Evolutionary conservation across 2,113 vertebrate genomes (phyloP), one percentile per base, ranked within the genome.

Genomic region (Peucedramus taeniatus): DNA sequence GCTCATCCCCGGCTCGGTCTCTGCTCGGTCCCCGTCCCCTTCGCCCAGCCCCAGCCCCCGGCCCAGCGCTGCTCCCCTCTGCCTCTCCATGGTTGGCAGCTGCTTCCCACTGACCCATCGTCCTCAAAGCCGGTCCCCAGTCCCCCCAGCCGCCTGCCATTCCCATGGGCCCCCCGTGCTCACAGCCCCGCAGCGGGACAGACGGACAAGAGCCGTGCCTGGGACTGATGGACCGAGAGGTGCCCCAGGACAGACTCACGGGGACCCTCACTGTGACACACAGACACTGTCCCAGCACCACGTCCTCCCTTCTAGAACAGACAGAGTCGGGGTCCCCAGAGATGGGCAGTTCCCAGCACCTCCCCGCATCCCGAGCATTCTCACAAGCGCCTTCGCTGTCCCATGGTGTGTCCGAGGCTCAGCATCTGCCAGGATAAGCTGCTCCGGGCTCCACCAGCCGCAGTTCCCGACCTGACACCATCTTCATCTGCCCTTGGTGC

Each of bases 351-450:
- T 31, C 12, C n/a, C 33, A 1, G 19, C 16, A 4, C 23, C 11
- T 22, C 33, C 15, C 45, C 8, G 47, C 18, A 1, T 5, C 37
- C 11, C 3, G 64, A 24, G 50, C 49, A 14, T 1, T 57, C 69
- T 77, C 59, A 7, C 10, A 7, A 1, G 10, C 68, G 2, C 74
- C 49, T 9, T 11, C 0, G 4, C 47, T 21, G 33, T 27, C 20
- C 37, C 39, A 6, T 6, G 0, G 2, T 2, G 20, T 1, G 2
- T 2, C 11, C 0, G 2, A n/a, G 33, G 33, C 27, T 5, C 4
- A 7, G 64, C 63, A 15, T 26, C n/a, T 0, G 8, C 37, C 3
- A 2, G 28, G 6, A 0, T 10, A 33, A 15, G 30, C 74, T 0
- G 1, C 7, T 35, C 44, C n/a, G 13, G 23, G 70, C 44, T 59